Base-by-base conservation (phyloP, 2,888 invertebrate genomes). In the Synergus umbraculus region DNA sequence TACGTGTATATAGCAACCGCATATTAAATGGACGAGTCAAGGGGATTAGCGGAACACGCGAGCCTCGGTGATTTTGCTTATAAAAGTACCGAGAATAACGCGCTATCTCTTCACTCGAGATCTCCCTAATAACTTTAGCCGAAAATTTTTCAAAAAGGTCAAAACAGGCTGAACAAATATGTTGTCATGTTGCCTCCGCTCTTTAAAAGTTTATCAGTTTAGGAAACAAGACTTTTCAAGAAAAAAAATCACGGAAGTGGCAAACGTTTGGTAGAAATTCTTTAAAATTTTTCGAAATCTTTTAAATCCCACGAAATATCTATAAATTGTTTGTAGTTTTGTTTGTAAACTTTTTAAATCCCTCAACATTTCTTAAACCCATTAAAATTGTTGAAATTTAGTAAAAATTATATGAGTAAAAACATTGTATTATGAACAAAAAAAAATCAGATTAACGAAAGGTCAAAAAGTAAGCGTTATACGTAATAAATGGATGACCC, bases 11-110 rank as follows among this genome's bases (percentile, higher is more conserved):
- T 49, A 67, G 67, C 29, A 29, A 73, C 73, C 73, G 54, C 88
- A 90, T 89, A 90, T 90, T 90, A 90, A 91, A 90, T 90, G 88
- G 88, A 88, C 87, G 88, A 88, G 86, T 88, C 86, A 89, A 87
- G 87, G 88, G 88, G 89, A 89, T 90, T 89, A 90, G 88, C 85
- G 86, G 85, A 86, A 89, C 86, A 87, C 85, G 79, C 78, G 79
- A 78, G 77, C 80, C 76, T 77, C 77, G 78, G 78, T 80, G 82
- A 81, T 83, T 79, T 49, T 78, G 79, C 77, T 78, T 76, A 79
- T 80, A 79, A 79, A 79, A 78, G 46, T 63, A 78, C 37, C 73
- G 37, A 73, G 73, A n/a, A 73, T 73, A 73, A 73, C 37, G 41
- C n/a, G 9, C n/a, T 73, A 15, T 73, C 54, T 54, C 54, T 73